Evolutionary conservation across 2,797 vertebrate species (phyloP).

Genomic region (Cercopithecus mitis): DNA sequence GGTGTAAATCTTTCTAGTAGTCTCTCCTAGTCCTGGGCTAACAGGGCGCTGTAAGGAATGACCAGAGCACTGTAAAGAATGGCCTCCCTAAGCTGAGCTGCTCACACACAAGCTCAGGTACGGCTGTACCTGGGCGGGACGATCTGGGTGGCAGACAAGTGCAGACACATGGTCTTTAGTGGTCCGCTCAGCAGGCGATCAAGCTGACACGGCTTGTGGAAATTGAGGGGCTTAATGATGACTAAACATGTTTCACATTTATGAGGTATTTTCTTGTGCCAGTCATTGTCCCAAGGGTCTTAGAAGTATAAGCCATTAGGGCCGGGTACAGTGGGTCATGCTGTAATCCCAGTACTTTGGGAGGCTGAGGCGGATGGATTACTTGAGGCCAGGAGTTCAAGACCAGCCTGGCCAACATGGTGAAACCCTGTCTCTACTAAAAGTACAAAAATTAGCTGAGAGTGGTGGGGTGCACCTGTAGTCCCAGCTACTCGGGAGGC

Average conservation of each 20-base stretch:
- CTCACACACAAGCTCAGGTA: neutral
- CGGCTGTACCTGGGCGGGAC: neutral
- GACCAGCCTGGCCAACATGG: neutral
- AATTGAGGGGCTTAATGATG: neutral
- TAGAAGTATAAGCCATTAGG: neutral
- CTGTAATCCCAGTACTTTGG: neutral
- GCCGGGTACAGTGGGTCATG: too few species aligned
- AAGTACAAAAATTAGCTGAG: neutral
- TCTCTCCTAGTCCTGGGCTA: neutral
- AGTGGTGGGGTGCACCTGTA: neutral
- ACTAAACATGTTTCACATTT: slow-evolving; percentile 13
- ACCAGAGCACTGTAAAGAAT: neutral
- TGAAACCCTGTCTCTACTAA: neutral
- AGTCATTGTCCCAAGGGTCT: neutral
- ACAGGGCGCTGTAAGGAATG: neutral
- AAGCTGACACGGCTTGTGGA: neutral
- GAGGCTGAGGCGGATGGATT: neutral
- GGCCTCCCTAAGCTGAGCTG: neutral
- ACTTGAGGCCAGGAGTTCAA: neutral
- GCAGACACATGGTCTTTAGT: neutral
- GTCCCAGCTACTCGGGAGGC: neutral
- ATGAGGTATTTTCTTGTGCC: neutral
- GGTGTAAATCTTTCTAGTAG: neutral
- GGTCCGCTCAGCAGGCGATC: neutral
- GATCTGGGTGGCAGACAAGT: neutral